A percentile compares a stretch with the other conserved stretches of the same genome.
phyloP scores from a whole-genome alignment of 2,113 vertebrate genomes.

The Calonectris borealis region DNA sequence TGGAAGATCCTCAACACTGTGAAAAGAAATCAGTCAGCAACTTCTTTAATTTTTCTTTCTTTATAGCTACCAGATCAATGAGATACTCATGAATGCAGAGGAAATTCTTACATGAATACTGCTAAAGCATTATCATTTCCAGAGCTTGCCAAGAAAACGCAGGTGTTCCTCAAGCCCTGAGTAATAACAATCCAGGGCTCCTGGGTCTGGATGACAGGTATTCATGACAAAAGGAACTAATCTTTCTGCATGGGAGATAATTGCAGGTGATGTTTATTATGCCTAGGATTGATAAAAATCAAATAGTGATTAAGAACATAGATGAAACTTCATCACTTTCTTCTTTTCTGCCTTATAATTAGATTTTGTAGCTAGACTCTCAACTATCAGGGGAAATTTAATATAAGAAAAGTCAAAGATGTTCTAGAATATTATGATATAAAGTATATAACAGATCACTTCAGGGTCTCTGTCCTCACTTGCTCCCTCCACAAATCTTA shows the following conservation, averaged over 20 bases:
- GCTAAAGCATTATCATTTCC: not conserved
- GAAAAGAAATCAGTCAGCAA: not conserved
- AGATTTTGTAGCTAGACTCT: not conserved
- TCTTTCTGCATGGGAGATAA: slow-evolving; percentile 19
- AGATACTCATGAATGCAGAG: not conserved
- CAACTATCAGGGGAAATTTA: slow-evolving; percentile 8
- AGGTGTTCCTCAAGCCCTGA: slow-evolving; percentile 8
- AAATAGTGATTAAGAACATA: slow-evolving; percentile 1
- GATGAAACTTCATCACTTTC: slow-evolving; percentile 9
- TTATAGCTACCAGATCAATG: not conserved
- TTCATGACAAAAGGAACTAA: slow-evolving; percentile 17
- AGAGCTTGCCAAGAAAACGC: slow-evolving; percentile 17
- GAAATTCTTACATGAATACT: not conserved
- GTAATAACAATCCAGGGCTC: not conserved
- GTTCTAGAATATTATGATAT: not conserved
- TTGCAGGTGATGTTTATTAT: slow-evolving; percentile 12
- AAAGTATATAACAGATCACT: not conserved
- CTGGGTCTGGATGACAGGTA: not conserved
- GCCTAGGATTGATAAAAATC: slow-evolving; percentile 42
- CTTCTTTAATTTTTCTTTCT: not conserved
- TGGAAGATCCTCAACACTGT: not conserved
- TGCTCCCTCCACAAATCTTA: not conserved
- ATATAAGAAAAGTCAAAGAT: not conserved
- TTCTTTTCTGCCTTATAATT: slow-evolving; percentile 34
- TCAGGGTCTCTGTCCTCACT: slow-evolving; percentile 1